Base-by-base conservation (phyloP, 2,888 invertebrate species). In the Caenorhabditis virilis region DNA sequence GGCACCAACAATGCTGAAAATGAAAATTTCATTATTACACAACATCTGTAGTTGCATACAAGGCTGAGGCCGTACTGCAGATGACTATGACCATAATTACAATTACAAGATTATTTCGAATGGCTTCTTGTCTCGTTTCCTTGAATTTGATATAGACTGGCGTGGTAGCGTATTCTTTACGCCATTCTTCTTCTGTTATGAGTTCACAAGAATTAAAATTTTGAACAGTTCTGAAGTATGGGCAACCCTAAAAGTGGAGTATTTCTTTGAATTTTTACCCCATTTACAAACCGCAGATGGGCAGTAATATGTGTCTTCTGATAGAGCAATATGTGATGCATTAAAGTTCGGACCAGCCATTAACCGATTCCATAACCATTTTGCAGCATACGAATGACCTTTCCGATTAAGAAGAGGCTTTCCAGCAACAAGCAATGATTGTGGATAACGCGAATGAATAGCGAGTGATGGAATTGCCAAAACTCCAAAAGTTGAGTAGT, bases 311-410 rank as follows among this genome's bases (percentile, higher is more conserved):
- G 75, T 45, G 46, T 80, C 81, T 38, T 75, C 67, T 1, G 78
- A 78, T 16, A 82, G 59, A 2, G 74, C 68, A 18, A 75, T 62
- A 20, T 47, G 51, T 1, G 77, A 73, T 13, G 60, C 65, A 42
- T 80, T 79, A 65, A 78, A 80, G 13, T 69, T 64, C 22, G 80
- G 77, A 0, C 81, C 78, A 18, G 68, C 64, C 16, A 78, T 71
- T n/a, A 82, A 56, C 9, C 79, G 69, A 65, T 80, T 80, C 81
- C 81, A 80, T 16, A 82, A 55, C 78, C 78, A 80, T 62, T 80
- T 82, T 7, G 81, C 81, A 0, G 81, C 81, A 38, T 82, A 80
- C 0, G 74, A 74, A 50, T 80, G 81, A 7, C 81, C 81, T 52
- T 76, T 73, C 27, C 79, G 64, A 45, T 80, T 80, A 18, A 80